phyloP scores from a whole-genome alignment of 1,140 invertebrate genomes.

The Panulirus ornatus region DNA sequence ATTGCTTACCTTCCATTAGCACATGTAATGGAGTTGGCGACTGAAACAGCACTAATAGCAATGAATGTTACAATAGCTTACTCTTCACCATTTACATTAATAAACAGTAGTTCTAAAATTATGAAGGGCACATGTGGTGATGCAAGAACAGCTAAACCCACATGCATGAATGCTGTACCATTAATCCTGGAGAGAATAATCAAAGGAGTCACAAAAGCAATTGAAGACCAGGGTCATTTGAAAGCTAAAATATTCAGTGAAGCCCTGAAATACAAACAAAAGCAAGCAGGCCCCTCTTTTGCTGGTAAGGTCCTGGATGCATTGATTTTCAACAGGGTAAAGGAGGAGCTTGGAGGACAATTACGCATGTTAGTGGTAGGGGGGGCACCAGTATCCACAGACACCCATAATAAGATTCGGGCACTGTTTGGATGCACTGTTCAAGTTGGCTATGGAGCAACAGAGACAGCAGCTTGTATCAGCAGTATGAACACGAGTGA shows the following conservation, averaged over 20 bases:
- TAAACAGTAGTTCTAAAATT: constrained; percentile 76
- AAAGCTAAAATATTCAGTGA: constrained; percentile 67
- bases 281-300: constrained; percentile 51
- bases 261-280: constrained; percentile 68
- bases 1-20: constrained; percentile 77
- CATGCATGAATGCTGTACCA: constrained; percentile 77
- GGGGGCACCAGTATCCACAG: constrained; percentile 95
- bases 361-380: constrained; percentile 93
- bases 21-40: constrained; percentile 76
- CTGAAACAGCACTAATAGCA: constrained; percentile 75
- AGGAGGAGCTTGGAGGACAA: constrained; percentile 90
- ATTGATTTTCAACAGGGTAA: constrained; percentile 88
- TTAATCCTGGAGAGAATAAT: constrained; percentile 75
- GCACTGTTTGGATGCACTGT: constrained; percentile 94
- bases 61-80: constrained; percentile 76
- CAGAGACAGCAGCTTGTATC: constrained; percentile 96
- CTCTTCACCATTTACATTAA: constrained; percentile 76
- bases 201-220: constrained; percentile 71
- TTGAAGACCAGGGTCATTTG: constrained; percentile 67
- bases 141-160: constrained; percentile 76
- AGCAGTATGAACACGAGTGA: constrained; percentile 90
- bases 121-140: constrained; percentile 76
- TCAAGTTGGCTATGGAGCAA: constrained; percentile 97
- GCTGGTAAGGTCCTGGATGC: constrained; percentile 78
- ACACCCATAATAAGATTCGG: constrained; percentile 96